These are phyloP conservation scores for Tachysurus fulvidraco DNA, from an alignment of 2,113 vertebrate species.

Conservation along the genomic window DNA sequence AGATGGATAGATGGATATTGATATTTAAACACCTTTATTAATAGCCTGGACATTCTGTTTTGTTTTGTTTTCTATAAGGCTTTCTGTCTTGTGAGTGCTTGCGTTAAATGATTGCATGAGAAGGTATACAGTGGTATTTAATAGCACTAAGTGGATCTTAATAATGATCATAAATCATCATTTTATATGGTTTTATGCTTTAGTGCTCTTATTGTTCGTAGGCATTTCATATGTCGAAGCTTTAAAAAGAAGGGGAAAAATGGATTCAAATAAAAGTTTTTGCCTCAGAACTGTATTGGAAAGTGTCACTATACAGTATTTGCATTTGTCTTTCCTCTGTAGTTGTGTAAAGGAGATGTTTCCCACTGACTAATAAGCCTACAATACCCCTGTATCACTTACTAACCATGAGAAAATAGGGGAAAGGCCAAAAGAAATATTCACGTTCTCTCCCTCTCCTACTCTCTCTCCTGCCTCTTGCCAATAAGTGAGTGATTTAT, in stretches of 20 bases:
- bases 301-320: slow-evolving; percentile 47
- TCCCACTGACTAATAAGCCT: slow-evolving; percentile 65
- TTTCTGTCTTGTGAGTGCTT: not conserved
- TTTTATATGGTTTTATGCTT: not conserved
- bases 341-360: slow-evolving; percentile 57
- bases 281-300: slow-evolving; percentile 71
- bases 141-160: not conserved
- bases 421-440: slow-evolving; percentile 68
- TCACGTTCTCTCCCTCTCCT: slow-evolving; percentile 17
- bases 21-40: slow-evolving; percentile 60
- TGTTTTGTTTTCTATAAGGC: slow-evolving; percentile 50
- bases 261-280: slow-evolving; percentile 66
- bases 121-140: not conserved
- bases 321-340: slow-evolving; percentile 58
- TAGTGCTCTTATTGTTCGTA: not conserved
- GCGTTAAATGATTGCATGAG: not conserved
- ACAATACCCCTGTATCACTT: slow-evolving; percentile 66
- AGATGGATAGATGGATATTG: slow-evolving; percentile 21
- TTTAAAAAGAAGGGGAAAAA: slow-evolving; percentile 61
- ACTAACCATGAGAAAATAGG: slow-evolving; percentile 58
- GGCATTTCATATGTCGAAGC: slow-evolving; percentile 9
- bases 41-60: slow-evolving; percentile 71
- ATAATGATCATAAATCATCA: not conserved
- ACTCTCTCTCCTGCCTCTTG: slow-evolving; percentile 55
- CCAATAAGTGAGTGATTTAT: slow-evolving; percentile 73